Conservation (phyloP, 2,797 vertebrate genomes). For the Nyctibius grandis region DNA sequence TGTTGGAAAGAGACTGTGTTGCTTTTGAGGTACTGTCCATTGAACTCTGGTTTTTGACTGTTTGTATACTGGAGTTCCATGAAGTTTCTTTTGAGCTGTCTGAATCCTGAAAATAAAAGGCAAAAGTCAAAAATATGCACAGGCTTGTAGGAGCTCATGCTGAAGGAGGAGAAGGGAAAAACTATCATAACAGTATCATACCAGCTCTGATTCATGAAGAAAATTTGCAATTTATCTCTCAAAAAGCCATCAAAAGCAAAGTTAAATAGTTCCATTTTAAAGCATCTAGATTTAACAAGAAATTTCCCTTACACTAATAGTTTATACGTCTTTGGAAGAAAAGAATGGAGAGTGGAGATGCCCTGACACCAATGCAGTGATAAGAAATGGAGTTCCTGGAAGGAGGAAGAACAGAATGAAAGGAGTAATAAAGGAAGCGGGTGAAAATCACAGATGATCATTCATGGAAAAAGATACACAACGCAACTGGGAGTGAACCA, state of each 20-base stretch:
- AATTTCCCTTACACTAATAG: background rate
- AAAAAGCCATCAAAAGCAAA: background rate
- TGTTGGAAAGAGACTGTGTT: background rate
- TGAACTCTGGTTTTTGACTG: background rate
- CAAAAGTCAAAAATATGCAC: background rate
- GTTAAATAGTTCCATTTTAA: background rate
- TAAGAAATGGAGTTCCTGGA: background rate
- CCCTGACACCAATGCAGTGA: background rate
- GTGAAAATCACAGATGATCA: background rate
- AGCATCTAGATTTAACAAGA: background rate
- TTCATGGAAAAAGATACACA: background rate
- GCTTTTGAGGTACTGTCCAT: background rate
- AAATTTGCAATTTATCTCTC: background rate
- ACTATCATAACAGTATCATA: background rate
- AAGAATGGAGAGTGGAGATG: background rate
- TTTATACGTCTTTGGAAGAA: background rate
- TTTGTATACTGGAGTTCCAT: background rate
- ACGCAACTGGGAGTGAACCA: background rate
- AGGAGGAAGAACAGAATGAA: background rate
- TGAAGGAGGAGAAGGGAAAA: background rate
- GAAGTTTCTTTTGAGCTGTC: constrained; percentile 53
- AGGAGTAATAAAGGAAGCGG: background rate
- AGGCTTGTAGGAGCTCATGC: background rate
- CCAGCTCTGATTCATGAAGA: background rate
- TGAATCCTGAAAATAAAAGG: constrained; percentile 49